These are phyloP conservation scores for Nezara viridula DNA, from an alignment of 2,888 invertebrate genomes.

Conservation along the genomic window DNA sequence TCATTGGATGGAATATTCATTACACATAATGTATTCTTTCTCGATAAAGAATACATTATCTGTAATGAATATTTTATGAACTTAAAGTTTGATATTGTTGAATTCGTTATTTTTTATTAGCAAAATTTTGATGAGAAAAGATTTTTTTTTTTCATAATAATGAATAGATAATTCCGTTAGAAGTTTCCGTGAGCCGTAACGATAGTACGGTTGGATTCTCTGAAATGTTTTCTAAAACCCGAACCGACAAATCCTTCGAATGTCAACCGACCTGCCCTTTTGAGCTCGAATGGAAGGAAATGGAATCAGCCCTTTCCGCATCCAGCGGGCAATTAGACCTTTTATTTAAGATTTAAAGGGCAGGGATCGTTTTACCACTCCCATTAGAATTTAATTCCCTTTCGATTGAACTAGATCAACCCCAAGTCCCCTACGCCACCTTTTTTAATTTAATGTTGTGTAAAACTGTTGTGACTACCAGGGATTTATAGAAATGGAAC, in stretches of 20 bases:
- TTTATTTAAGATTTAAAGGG: conserved; percentile 3
- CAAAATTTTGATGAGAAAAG: no score
- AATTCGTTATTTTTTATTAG: no score
- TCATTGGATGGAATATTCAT: no score
- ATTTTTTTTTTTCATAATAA: no score
- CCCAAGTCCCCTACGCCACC: not conserved
- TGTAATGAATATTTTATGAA: no score
- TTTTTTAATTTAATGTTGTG: not conserved
- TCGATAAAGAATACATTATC: no score
- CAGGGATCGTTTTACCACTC: not conserved
- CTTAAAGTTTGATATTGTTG: no score
- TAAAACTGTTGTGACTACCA: not conserved
- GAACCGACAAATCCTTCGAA: not conserved
- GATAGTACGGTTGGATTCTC: no score
- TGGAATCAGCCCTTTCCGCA: not conserved
- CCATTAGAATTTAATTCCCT: not conserved
- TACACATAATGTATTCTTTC: no score
- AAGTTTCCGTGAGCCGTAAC: no score
- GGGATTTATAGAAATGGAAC: not conserved
- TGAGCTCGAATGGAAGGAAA: not conserved
- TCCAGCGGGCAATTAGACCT: not conserved
- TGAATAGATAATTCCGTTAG: no score
- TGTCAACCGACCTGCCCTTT: not conserved
- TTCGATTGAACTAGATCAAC: not conserved
- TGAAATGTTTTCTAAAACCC: not conserved